Evolutionary conservation across 2,113 vertebrate species (phyloP), one percentile per base, ranked within the genome.

Genomic region (Nibea coibor): DNA sequence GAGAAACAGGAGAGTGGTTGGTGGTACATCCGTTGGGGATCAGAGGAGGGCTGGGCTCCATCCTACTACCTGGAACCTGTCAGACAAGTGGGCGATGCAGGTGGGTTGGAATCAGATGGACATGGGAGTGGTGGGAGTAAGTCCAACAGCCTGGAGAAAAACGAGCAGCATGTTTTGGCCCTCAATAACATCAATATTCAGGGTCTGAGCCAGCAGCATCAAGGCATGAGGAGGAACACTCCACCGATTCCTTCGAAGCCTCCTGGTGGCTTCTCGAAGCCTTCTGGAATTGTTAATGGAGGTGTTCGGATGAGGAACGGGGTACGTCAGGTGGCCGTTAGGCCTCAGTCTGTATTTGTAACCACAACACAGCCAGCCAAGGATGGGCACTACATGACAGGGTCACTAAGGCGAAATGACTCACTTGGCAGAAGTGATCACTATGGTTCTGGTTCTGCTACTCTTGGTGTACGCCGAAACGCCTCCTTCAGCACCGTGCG

Each of bases 241-340:
- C 98, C 98, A 0, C 98, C 98, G 4, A 97, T 99, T 83, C 98
- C 98, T 10, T 97, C 95, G n/a, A 99, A 99, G 87, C 98, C 98
- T 11, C 97, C 97, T 0, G 98, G 97, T 3, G 97, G 97, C 43
- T 98, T 99, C 68, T 87, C 95, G 2, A 99, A 98, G 87, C 95
- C 95, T 0, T 93, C 96, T 0, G 94, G 91, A 1, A 85, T 94
- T 67, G 91, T 94, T 10, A 93, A 96, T 0, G 95, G 96, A 3
- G 92, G 95, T 0, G 97, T 99, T 22, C 96, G 98, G 77, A 96
- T 99, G 96, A 95, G 98, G 82, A 99, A 99, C 0, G 97, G 98
- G 0, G 94, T 99, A 26, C 97, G 97, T 57, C 98, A 99, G 72
- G 95, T 96, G 45, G 96, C 97, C 0, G 97, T 99, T 77, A 95